phyloP scores from a whole-genome alignment of 2,113 vertebrate genomes.

The Microtus richardsoni region DNA sequence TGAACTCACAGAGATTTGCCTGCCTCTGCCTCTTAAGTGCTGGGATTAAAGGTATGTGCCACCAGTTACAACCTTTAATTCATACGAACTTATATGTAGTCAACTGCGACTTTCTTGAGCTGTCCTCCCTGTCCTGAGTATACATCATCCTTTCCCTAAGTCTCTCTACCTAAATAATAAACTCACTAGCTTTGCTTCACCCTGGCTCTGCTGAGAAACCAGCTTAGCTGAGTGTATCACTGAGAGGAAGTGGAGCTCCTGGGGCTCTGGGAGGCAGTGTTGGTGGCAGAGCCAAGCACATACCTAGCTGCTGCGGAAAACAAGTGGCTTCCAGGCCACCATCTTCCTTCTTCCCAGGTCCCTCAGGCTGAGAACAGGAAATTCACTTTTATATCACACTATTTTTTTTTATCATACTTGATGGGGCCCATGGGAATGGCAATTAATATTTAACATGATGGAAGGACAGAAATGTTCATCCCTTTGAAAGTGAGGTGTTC shows the following conservation, averaged over 20 bases:
- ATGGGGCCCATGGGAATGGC: background rate
- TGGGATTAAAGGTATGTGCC: too few relatives aligned
- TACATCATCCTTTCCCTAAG: background rate
- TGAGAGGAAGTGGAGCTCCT: background rate
- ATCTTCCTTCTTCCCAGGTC: background rate
- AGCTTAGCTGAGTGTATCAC: background rate
- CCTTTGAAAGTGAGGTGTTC: background rate
- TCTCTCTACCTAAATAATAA: background rate
- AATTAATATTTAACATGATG: background rate
- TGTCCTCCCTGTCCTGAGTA: background rate
- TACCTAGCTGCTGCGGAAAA: background rate
- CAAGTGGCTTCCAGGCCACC: background rate
- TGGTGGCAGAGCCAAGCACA: background rate
- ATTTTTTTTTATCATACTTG: background rate
- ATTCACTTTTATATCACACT: background rate
- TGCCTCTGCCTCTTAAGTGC: too few relatives aligned
- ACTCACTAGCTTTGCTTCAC: background rate
- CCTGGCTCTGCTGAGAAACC: background rate
- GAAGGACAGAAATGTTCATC: background rate
- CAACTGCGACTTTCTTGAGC: background rate
- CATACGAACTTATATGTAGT: background rate
- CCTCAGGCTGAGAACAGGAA: background rate
- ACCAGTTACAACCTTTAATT: background rate
- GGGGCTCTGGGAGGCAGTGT: background rate
- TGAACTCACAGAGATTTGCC: too few relatives aligned